Evolutionary conservation across 1,140 invertebrate species (phyloP).

Genomic region (Philotrypesis tridentata): DNA sequence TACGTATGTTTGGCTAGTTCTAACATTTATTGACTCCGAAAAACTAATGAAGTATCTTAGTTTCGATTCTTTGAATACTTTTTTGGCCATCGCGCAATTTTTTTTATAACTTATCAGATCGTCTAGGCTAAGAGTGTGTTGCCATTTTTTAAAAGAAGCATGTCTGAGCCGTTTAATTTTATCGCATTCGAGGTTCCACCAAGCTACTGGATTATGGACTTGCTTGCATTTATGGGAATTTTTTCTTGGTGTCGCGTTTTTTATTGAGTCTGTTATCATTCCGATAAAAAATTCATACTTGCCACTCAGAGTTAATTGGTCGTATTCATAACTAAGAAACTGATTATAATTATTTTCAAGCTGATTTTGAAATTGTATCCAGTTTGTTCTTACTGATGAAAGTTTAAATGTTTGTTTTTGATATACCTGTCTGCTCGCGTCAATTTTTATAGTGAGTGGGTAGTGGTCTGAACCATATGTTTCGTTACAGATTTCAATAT

Average conservation of each 20-base stretch:
- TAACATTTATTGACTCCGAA: conserved; percentile 24
- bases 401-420: conserved; percentile 7
- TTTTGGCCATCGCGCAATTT: conserved; percentile 22
- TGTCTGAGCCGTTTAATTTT: conserved; percentile 35
- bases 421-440: not conserved
- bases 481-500: too few species aligned
- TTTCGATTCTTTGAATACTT: conserved; percentile 48
- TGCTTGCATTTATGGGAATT: not conserved
- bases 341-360: not conserved
- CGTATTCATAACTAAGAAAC: not conserved
- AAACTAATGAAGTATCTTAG: conserved; percentile 19
- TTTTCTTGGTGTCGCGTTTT: not conserved
- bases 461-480: conserved; percentile 25
- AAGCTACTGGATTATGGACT: conserved; percentile 27
- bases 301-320: not conserved
- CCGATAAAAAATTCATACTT: conserved; percentile 9
- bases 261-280: not conserved
- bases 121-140: conserved; percentile 8
- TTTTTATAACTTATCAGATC: conserved; percentile 48
- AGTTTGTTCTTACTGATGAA: not conserved
- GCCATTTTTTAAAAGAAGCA: conserved; percentile 47
- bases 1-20: not conserved
- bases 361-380: not conserved
- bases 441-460: not conserved
- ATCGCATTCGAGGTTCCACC: conserved; percentile 47